A percentile compares a stretch with the other conserved stretches of the same genome.
Evolutionary conservation across 2,797 vertebrate species (phyloP).

Genomic region (Eulemur albifrons): DNA sequence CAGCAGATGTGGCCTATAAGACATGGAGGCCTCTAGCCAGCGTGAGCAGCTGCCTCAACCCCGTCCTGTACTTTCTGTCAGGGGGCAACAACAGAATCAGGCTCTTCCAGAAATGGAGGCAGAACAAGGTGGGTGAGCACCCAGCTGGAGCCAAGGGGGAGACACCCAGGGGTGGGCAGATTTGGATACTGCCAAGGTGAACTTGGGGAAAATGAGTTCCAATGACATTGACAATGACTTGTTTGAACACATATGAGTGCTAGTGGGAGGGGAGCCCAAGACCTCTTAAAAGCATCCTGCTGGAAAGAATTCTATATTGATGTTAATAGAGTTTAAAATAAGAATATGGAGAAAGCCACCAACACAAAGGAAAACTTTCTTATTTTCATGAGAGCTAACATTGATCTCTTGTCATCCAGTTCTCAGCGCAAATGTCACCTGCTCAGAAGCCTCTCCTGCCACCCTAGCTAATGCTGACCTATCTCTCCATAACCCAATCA

Average conservation of each 20-base stretch:
- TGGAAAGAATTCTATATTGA: neutral
- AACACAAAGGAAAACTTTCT: neutral
- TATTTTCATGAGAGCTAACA: neutral
- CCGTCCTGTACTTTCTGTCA: constrained; percentile 80
- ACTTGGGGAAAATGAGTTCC: neutral
- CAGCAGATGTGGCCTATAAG: constrained; percentile 73
- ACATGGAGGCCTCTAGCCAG: constrained; percentile 81
- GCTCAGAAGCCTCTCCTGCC: neutral
- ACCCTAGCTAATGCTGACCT: neutral
- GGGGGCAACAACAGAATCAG: neutral
- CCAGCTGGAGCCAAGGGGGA: neutral
- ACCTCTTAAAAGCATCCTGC: neutral
- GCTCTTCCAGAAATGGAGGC: constrained; percentile 64
- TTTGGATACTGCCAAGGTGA: neutral
- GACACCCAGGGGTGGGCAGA: neutral
- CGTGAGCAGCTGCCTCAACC: constrained; percentile 81
- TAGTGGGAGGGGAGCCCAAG: too few relatives aligned
- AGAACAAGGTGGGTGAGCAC: constrained; percentile 46
- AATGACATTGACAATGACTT: neutral
- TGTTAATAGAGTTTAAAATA: neutral
- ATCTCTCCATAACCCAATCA: neutral
- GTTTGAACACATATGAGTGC: neutral
- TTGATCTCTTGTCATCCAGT: neutral
- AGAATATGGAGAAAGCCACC: neutral
- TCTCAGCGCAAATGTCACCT: neutral